Conservation (phyloP, 2,888 invertebrate genomes). For the Cheilosia urbana region DNA sequence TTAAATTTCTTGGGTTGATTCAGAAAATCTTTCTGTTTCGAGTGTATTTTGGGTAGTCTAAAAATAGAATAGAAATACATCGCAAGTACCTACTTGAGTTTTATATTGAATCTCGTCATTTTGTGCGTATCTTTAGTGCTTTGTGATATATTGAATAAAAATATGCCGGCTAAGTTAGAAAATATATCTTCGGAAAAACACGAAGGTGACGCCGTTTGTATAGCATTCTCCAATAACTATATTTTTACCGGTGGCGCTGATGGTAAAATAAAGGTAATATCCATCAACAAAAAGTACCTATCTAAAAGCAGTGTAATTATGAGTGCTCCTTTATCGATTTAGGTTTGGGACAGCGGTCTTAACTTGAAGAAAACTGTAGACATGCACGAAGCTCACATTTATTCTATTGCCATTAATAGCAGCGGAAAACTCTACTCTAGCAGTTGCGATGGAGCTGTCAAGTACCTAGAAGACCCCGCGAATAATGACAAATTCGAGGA, state of each 20-base stretch:
- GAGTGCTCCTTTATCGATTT: slow-evolving; percentile 5
- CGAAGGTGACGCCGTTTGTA: slow-evolving; percentile 82
- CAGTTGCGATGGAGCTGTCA: slow-evolving; percentile 83
- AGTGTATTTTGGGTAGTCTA: slow-evolving; percentile 53
- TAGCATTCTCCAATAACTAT: slow-evolving; percentile 79
- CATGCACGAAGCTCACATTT: slow-evolving; percentile 82
- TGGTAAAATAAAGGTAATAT: slow-evolving; percentile 82
- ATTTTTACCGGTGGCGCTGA: slow-evolving; percentile 83
- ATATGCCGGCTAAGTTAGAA: slow-evolving; percentile 78
- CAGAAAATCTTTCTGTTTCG: not conserved
- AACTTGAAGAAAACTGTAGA: slow-evolving; percentile 80
- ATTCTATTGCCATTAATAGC: slow-evolving; percentile 81
- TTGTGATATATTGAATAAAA: slow-evolving; percentile 23
- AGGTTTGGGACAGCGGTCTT: slow-evolving; percentile 83
- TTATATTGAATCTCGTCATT: slow-evolving; percentile 6
- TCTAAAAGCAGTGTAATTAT: not conserved
- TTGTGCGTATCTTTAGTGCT: slow-evolving; percentile 24
- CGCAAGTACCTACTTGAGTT: slow-evolving; percentile 17
- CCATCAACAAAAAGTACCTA: not conserved
- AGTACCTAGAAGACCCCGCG: slow-evolving; percentile 81
- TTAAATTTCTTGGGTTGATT: slow-evolving; percentile 16
- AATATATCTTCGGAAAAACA: slow-evolving; percentile 81
- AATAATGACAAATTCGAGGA: slow-evolving; percentile 78
- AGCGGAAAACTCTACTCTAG: slow-evolving; percentile 83
- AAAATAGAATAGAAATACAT: slow-evolving; percentile 50